A percentile compares a stretch with the other conserved stretches of the same genome.
phyloP scores from a whole-genome alignment of 2,113 vertebrate genomes.

The Andinoacara biseriatus region DNA sequence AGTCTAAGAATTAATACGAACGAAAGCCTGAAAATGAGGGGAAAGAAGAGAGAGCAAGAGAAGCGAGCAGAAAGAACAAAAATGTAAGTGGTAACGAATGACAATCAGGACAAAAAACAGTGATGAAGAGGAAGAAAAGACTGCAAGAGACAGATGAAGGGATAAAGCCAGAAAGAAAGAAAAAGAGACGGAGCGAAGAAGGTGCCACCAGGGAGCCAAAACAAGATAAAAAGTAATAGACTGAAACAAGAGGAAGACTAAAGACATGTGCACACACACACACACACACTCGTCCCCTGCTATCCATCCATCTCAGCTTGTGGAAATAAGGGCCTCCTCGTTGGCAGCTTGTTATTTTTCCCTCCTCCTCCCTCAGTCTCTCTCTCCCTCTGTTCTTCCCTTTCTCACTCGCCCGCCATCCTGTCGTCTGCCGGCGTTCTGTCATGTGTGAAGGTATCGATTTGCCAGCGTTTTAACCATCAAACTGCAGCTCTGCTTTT shows the following conservation, averaged over 20 bases:
- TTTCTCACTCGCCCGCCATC: slow-evolving; percentile 50
- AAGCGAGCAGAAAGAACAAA: background rate
- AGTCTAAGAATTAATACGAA: background rate
- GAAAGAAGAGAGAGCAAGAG: background rate
- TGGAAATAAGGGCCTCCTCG: slow-evolving; percentile 73
- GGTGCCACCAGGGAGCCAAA: slow-evolving; percentile 9
- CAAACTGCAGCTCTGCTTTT: slow-evolving; percentile 83
- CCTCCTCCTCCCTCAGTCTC: slow-evolving; percentile 31
- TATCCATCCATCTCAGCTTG: slow-evolving; percentile 64
- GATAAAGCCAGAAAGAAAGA: slow-evolving; percentile 62
- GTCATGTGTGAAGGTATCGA: slow-evolving; percentile 84
- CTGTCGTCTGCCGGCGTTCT: slow-evolving; percentile 70
- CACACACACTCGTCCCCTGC: slow-evolving; percentile 46
- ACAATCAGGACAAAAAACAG: background rate
- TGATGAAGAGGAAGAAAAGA: slow-evolving; percentile 16
- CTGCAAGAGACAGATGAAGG: background rate
- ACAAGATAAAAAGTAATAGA: slow-evolving; percentile 43
- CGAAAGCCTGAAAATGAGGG: background rate
- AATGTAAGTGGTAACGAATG: background rate
- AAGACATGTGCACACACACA: background rate
- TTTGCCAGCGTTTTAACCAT: slow-evolving; percentile 86
- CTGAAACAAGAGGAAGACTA: slow-evolving; percentile 21
- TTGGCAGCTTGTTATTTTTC: slow-evolving; percentile 75
- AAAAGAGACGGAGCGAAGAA: background rate
- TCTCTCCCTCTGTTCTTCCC: slow-evolving; percentile 27